Conservation (phyloP, 2,888 invertebrate genomes). For the Drosophila antonietae region DNA sequence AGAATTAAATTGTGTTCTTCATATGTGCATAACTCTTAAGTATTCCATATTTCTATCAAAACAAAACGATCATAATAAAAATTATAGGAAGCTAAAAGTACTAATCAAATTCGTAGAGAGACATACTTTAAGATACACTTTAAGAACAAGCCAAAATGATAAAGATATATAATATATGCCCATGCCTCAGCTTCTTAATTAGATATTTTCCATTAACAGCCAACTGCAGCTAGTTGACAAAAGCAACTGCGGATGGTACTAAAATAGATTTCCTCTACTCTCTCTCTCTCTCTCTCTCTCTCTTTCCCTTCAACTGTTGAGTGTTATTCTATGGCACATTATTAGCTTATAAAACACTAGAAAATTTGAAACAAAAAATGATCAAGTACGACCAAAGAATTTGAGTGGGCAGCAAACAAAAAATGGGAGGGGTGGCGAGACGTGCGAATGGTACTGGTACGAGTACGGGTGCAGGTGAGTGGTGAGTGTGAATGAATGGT, state of each 20-base stretch:
- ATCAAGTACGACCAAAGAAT: conserved; percentile 19
- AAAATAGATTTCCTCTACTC: neutral
- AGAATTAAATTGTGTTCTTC: no score
- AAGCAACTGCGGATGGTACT: neutral
- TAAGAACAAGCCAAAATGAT: neutral
- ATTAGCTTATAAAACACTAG: neutral
- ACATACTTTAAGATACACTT: no score
- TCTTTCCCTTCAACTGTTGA: no score
- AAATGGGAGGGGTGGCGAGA: no score
- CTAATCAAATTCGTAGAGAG: no score
- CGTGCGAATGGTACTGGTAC: no score
- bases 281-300: no score
- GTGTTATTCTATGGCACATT: neutral
- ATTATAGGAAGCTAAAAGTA: no score
- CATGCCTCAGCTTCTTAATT: neutral
- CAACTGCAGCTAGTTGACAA: neutral
- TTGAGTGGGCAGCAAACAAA: neutral
- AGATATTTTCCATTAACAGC: neutral
- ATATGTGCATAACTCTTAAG: no score
- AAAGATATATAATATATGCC: neutral
- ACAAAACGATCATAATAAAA: no score
- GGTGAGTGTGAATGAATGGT: neutral
- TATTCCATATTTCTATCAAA: no score
- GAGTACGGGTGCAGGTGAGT: neutral
- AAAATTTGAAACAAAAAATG: neutral